These are phyloP conservation scores for Brachirus orientalis DNA, from an alignment of 2,113 vertebrate species.

Conservation along the genomic window DNA sequence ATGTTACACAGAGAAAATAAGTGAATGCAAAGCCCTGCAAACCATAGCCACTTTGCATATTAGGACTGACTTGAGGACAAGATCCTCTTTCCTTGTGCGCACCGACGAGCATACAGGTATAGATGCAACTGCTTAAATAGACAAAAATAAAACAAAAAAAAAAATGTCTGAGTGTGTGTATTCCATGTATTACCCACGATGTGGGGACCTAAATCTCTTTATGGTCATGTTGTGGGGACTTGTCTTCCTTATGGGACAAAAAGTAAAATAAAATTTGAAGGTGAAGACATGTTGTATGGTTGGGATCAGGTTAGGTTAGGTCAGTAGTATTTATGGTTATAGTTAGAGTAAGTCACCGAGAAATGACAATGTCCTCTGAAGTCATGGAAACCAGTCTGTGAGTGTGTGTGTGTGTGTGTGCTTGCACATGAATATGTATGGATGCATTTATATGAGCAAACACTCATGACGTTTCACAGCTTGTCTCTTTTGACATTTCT, in stretches of 20 bases:
- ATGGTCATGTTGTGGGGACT: too few species aligned
- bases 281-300: too few species aligned
- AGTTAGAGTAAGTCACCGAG: too few species aligned
- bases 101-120: constrained; percentile 17
- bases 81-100: constrained; percentile 9
- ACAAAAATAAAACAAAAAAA: neutral
- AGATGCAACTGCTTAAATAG: constrained; percentile 9
- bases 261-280: too few species aligned
- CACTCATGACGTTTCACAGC: constrained; percentile 57
- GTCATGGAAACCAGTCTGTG: too few species aligned
- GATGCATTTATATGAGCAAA: constrained; percentile 8
- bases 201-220: too few species aligned
- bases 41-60: constrained; percentile 39
- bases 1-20: constrained; percentile 29
- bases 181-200: too few species aligned
- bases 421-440: constrained; percentile 2
- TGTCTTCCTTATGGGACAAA: too few species aligned
- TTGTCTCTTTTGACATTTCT: constrained; percentile 54
- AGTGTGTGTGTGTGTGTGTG: neutral
- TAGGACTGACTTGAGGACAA: constrained; percentile 36
- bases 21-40: constrained; percentile 35
- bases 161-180: neutral
- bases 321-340: too few species aligned
- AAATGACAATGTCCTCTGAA: too few species aligned
- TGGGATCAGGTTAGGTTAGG: too few species aligned